These are phyloP conservation scores for Hypsopygia costalis DNA, from an alignment of 2,888 invertebrate genomes.

Conservation along the genomic window DNA sequence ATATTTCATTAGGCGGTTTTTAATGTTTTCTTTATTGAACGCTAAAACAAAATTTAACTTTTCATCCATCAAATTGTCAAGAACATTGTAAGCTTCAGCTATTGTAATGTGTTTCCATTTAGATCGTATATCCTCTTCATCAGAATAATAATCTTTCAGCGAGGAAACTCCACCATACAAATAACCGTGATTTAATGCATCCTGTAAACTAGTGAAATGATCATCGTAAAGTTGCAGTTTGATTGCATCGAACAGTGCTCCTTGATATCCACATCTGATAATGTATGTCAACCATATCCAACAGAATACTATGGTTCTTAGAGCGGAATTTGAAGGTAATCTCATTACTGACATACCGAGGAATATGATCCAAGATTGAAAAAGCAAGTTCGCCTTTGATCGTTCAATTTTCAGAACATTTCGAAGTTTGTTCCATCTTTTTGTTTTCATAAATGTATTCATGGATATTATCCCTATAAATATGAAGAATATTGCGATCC, in stretches of 20 bases:
- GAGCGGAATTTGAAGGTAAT: conserved; percentile 31
- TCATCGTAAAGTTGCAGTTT: conserved; percentile 34
- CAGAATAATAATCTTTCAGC: conserved; percentile 41
- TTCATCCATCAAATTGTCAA: conserved; percentile 37
- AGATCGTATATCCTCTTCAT: conserved; percentile 35
- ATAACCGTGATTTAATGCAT: conserved; percentile 27
- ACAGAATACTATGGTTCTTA: conserved; percentile 32
- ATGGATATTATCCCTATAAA: conserved; percentile 39
- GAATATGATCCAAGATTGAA: conserved; percentile 49
- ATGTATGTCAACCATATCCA: conserved; percentile 54
- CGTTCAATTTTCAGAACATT: conserved; percentile 27
- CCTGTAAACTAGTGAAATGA: conserved; percentile 29
- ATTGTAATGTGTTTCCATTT: conserved; percentile 35
- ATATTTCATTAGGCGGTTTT: conserved; percentile 31
- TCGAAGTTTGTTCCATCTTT: conserved; percentile 27
- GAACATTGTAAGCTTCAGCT: conserved; percentile 17
- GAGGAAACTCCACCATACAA: conserved; percentile 40
- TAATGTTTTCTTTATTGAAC: conserved; percentile 36
- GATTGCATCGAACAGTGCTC: conserved; percentile 39
- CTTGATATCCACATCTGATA: conserved; percentile 50
- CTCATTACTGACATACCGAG: conserved; percentile 41
- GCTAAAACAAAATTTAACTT: conserved; percentile 44
- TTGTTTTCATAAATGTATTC: conserved; percentile 31
- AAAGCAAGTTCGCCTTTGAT: conserved; percentile 38
- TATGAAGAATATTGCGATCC: conserved; percentile 32